Base-by-base conservation (phyloP, 2,888 invertebrate species). In the Andrena haemorrhoa region DNA sequence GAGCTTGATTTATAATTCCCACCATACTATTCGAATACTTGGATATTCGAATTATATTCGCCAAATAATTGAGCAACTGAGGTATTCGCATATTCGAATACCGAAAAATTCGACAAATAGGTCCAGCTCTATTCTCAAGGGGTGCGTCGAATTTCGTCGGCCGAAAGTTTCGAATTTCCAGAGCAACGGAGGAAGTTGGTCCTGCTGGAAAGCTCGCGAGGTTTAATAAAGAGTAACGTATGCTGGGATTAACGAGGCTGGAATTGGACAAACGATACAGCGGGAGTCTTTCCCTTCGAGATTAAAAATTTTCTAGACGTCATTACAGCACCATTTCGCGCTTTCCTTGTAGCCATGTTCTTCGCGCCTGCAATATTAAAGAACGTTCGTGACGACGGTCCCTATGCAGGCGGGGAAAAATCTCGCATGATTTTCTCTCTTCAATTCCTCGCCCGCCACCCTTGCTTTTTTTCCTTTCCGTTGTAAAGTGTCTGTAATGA, bases 201-300 rank as follows among this genome's bases (percentile, higher is more conserved):
- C 41, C 5, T 16, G 41, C 5, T 41, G 41, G 41, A 16, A 12
- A 41, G 16, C 41, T 41, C 41, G 41, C 41, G 1, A 41, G 26
- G 31, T 35, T 75, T 75, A 72, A 75, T 75, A 75, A 75, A 61
- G 60, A 35, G 49, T 20, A 75, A 71, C 60, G 47, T 12, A 16
- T 2, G 60, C 26, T 35, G 49, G 16, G 20, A 35, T 65, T 65
- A 65, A 65, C 26, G 8, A 35, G n/a, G 66, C 31, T 56, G 8
- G 41, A 61, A 61, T 71, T 61, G 70, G 61, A 31, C 70, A 61
- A 61, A 71, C 61, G 70, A 41, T 20, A 47, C 61, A 61, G 12
- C 7, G 6, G 16, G 8, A 35, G 26, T 73, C 23, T 64, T 58
- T 47, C 26, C 26, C 41, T 64, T 76, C 47, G 35, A 75, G 72